Conservation (phyloP, 2,888 invertebrate species). For the Tolmerus cingulatus region DNA sequence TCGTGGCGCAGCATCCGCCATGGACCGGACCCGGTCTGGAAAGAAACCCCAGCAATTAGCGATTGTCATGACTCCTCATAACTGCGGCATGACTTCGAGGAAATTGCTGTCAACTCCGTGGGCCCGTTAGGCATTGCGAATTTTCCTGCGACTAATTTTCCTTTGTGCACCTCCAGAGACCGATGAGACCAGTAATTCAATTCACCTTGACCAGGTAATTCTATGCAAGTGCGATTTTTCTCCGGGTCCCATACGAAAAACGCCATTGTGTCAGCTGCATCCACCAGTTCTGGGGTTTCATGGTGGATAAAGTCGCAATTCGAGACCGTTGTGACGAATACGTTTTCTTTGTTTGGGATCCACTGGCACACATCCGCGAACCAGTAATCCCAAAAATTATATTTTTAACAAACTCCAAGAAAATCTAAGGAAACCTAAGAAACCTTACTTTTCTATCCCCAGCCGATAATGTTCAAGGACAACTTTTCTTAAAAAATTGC, state of each 20-base stretch:
- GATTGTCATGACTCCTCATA: background rate
- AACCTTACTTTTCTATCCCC: background rate
- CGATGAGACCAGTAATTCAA: slow-evolving; percentile 11
- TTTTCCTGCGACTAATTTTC: background rate
- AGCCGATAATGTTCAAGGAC: too few species aligned
- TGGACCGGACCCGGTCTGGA: background rate
- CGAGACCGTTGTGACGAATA: background rate
- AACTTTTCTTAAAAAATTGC: too few species aligned
- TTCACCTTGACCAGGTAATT: slow-evolving; percentile 37
- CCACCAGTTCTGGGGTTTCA: slow-evolving; percentile 28
- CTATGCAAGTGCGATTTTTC: slow-evolving; percentile 21
- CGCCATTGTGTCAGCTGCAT: slow-evolving; percentile 17
- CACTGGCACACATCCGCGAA: slow-evolving; percentile 22
- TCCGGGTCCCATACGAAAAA: slow-evolving; percentile 6
- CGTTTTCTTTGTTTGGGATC: slow-evolving; percentile 5
- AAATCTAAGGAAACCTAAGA: background rate
- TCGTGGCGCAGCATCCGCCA: background rate
- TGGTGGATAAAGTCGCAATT: slow-evolving; percentile 3
- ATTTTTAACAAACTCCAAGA: background rate
- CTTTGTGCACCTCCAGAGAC: background rate
- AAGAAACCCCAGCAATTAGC: background rate
- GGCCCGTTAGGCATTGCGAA: background rate
- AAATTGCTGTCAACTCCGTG: background rate
- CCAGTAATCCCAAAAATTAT: background rate
- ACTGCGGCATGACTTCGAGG: background rate